These are phyloP conservation scores for Archips crataeganus DNA, from an alignment of 2,888 invertebrate genomes.

Conservation along the genomic window DNA sequence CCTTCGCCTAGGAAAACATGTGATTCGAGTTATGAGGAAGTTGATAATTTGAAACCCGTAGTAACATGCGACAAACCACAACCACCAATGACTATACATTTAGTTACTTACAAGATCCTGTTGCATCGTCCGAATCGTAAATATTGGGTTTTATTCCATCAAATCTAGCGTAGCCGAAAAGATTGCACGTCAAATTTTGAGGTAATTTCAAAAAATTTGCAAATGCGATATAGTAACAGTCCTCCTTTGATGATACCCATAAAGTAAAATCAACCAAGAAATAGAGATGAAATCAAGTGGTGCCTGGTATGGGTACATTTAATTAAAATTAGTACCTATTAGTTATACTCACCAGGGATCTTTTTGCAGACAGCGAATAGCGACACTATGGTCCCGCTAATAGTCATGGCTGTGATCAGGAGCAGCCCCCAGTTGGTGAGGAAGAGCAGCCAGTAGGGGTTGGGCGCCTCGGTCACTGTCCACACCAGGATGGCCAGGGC, in stretches of 20 bases:
- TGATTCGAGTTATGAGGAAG: conserved; percentile 33
- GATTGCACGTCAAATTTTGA: no score
- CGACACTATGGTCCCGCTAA: conserved; percentile 67
- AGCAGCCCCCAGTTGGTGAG: conserved; percentile 80
- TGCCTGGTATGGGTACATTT: conserved; percentile 4
- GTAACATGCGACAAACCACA: conserved; percentile 3
- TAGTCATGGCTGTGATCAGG: conserved; percentile 59
- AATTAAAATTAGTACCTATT: no score
- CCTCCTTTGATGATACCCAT: not conserved
- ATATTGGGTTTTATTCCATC: no score
- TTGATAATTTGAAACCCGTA: conserved; percentile 28
- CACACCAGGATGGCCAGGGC: conserved; percentile 66
- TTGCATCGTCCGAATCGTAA: not conserved
- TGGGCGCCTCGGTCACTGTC: conserved; percentile 61
- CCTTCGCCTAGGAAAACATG: conserved; percentile 25
- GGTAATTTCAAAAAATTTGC: no score
- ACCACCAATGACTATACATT: not conserved
- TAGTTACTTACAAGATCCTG: not conserved
- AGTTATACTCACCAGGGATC: conserved; percentile 59
- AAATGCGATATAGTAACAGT: no score
- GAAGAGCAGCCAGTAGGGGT: conserved; percentile 67
- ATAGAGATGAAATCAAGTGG: not conserved
- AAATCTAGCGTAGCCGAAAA: no score
- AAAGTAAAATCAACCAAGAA: not conserved
- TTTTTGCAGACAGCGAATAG: conserved; percentile 54